These are phyloP conservation scores for Neelides sp. DNA, from an alignment of 1,140 invertebrate species.

Conservation along the genomic window DNA sequence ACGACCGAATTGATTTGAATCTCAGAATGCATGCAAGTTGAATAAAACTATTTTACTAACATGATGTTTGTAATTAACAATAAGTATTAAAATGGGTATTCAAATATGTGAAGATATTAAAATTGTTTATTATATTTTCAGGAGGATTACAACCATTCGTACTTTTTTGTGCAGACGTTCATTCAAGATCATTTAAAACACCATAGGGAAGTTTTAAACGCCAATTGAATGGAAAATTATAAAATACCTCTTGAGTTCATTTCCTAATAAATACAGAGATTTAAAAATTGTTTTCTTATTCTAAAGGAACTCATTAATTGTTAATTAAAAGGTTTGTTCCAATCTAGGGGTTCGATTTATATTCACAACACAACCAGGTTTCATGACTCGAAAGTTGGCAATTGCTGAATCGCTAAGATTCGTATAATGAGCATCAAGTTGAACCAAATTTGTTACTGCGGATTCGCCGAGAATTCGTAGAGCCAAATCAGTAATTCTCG, in stretches of 20 bases:
- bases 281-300: no score
- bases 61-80: no score
- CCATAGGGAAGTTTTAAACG: conserved; percentile 51
- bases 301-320: no score
- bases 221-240: conserved; percentile 1
- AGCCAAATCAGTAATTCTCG: conserved; percentile 13
- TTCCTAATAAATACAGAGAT: no score
- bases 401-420: conserved; percentile 16
- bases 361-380: no score
- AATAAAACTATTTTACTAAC: no score
- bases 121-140: no score
- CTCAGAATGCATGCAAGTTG: conserved; percentile 52
- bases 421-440: conserved; percentile 23
- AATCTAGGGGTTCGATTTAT: no score
- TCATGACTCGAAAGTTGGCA: conserved; percentile 10
- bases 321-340: no score
- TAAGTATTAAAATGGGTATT: no score
- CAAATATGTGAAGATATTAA: no score
- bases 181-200: conserved; percentile 86
- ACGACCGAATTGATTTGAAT: conserved; percentile 52
- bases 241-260: not conserved
- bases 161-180: conserved; percentile 87
- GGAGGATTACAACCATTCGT: conserved; percentile 90
- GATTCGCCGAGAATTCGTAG: conserved; percentile 9
- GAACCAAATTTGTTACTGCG: conserved; percentile 7